Evolutionary conservation across 2,797 vertebrate species (phyloP).

Genomic region (Molothrus aeneus): DNA sequence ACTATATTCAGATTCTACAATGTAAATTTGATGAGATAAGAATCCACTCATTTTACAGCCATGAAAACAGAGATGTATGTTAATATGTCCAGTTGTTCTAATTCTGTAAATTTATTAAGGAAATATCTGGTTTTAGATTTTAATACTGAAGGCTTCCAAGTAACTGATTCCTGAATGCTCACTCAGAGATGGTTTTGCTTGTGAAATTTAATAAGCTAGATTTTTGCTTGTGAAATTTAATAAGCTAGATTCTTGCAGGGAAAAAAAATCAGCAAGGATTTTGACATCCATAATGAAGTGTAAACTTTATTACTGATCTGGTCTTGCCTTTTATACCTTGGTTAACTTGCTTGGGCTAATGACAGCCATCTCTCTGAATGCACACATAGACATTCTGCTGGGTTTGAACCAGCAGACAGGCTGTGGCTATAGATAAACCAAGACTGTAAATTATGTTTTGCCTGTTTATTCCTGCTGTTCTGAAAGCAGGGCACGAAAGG

Average conservation of each 20-base stretch:
- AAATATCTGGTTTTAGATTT: conserved; percentile 63
- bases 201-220: conserved; percentile 44
- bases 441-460: conserved; percentile 65
- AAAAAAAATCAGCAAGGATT: conserved; percentile 25
- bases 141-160: conserved; percentile 43
- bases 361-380: conserved; percentile 47
- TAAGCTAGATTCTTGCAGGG: conserved; percentile 9
- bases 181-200: conserved; percentile 11
- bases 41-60: conserved; percentile 74
- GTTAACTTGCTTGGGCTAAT: conserved; percentile 56
- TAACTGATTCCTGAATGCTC: conserved; percentile 22
- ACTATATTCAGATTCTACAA: conserved; percentile 82
- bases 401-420: conserved; percentile 66
- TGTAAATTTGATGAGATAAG: conserved; percentile 82
- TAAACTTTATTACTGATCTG: conserved; percentile 53
- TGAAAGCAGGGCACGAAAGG: conserved; percentile 43
- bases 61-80: conserved; percentile 68
- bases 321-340: conserved; percentile 45
- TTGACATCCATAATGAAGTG: conserved; percentile 29
- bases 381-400: conserved; percentile 58
- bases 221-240: conserved; percentile 19
- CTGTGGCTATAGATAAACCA: conserved; percentile 66
- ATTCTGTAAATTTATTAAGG: conserved; percentile 73
- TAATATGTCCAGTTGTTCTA: conserved; percentile 75
- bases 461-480: conserved; percentile 54